Evolutionary conservation across 1,140 invertebrate genomes (phyloP).

Genomic region (Formica selysi): DNA sequence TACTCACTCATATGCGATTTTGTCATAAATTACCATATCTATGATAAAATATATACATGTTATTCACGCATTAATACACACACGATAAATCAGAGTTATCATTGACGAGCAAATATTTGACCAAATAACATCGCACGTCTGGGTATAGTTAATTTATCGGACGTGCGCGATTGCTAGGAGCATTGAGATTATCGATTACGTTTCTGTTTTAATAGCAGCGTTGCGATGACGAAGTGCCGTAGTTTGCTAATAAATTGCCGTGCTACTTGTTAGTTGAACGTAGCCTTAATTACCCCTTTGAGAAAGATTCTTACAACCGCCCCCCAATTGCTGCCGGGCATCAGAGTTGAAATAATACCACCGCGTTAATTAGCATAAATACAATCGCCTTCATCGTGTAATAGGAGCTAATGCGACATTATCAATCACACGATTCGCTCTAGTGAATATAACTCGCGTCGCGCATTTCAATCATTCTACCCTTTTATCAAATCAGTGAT

Average conservation of each 20-base stretch:
- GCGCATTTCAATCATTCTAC: neutral
- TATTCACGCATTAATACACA: neutral
- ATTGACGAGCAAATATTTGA: constrained; percentile 20
- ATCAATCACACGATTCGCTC: constrained; percentile 28
- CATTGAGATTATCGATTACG: constrained; percentile 31
- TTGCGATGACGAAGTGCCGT: constrained; percentile 32
- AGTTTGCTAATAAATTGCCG: constrained; percentile 41
- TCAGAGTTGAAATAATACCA: constrained; percentile 29
- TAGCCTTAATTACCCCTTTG: constrained; percentile 35
- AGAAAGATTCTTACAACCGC: constrained; percentile 36
- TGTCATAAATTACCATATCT: neutral
- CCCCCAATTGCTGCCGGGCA: constrained; percentile 29
- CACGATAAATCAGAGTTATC: constrained; percentile 24
- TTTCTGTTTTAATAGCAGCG: constrained; percentile 53
- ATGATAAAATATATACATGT: neutral
- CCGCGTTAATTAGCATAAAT: constrained; percentile 43
- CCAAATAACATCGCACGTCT: neutral
- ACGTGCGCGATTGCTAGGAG: neutral
- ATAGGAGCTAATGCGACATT: constrained; percentile 14
- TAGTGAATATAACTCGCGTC: constrained; percentile 1
- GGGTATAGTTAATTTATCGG: neutral
- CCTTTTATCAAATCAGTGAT: neutral
- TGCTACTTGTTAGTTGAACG: constrained; percentile 37
- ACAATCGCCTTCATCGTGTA: constrained; percentile 35
- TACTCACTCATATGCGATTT: too few species aligned